These are phyloP conservation scores for Dendrolimus houi DNA, from an alignment of 2,888 invertebrate species.

Conservation along the genomic window DNA sequence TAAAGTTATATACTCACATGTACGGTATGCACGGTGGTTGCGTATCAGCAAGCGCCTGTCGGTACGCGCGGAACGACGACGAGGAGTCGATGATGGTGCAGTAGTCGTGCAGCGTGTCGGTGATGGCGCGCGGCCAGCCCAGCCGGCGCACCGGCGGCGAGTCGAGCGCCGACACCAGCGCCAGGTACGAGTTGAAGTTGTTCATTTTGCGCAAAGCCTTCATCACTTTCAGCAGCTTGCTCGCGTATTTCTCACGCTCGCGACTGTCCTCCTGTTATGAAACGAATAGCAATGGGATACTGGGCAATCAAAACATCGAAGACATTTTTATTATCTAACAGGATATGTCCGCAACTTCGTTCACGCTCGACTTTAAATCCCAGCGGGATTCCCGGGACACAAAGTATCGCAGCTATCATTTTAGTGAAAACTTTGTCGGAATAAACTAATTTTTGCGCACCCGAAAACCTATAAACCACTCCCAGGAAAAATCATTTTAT, in stretches of 20 bases:
- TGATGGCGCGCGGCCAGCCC: constrained; percentile 95
- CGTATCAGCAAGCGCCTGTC: constrained; percentile 95
- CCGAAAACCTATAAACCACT: no score
- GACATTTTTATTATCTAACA: no score
- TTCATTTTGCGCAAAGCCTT: constrained; percentile 97
- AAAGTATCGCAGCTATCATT: no score
- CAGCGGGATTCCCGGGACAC: no score
- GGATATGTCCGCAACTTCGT: no score
- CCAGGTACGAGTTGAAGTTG: constrained; percentile 99
- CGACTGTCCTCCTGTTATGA: constrained; percentile 83
- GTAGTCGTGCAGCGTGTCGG: constrained; percentile 95
- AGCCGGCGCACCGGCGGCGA: constrained; percentile 95
- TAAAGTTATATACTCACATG: constrained; percentile 82
- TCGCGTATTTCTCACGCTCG: constrained; percentile 95
- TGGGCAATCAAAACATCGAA: no score
- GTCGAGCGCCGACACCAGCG: constrained; percentile 96
- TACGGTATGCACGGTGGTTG: constrained; percentile 99
- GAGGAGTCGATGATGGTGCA: constrained; percentile 97
- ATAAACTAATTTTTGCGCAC: no score
- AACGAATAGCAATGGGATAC: no score
- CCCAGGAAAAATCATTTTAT: no score
- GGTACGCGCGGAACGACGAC: constrained; percentile 98
- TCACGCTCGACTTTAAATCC: no score
- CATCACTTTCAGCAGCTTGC: constrained; percentile 98
- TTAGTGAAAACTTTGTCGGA: no score